Evolutionary conservation across 2,113 vertebrate species (phyloP).

Genomic region (Dermatemys mawii): DNA sequence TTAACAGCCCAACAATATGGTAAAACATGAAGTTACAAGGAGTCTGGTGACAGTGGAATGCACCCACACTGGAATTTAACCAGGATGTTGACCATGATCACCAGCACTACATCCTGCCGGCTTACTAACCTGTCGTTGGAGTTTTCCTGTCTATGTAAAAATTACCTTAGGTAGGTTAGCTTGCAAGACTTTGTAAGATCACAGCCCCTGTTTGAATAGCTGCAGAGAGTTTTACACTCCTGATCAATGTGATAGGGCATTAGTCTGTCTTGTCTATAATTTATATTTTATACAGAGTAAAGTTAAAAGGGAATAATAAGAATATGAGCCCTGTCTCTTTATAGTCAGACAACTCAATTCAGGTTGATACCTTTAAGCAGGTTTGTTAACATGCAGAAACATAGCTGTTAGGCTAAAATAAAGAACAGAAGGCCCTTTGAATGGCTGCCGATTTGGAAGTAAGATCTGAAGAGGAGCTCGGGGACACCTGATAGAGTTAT

Average conservation of each 20-base stretch:
- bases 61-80: not conserved
- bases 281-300: conserved; percentile 59
- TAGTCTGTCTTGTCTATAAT: conserved; percentile 40
- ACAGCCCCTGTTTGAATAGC: not conserved
- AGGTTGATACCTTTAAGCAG: conserved; percentile 38
- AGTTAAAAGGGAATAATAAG: conserved; percentile 33
- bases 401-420: not conserved
- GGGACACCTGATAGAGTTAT: not conserved
- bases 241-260: not conserved
- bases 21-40: not conserved
- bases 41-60: not conserved
- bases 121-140: not conserved
- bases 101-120: not conserved
- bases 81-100: not conserved
- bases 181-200: conserved; percentile 4
- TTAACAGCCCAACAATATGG: not conserved
- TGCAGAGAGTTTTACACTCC: not conserved
- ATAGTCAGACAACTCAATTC: conserved; percentile 19
- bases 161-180: not conserved
- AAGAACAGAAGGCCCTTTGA: conserved; percentile 28
- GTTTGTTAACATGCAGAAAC: conserved; percentile 42
- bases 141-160: not conserved
- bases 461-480: not conserved
- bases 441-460: conserved; percentile 2
- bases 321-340: conserved; percentile 61